These are phyloP conservation scores for Acropora tenuis DNA, from an alignment of 64 coral and sea anemone genomes.

Conservation along the genomic window DNA sequence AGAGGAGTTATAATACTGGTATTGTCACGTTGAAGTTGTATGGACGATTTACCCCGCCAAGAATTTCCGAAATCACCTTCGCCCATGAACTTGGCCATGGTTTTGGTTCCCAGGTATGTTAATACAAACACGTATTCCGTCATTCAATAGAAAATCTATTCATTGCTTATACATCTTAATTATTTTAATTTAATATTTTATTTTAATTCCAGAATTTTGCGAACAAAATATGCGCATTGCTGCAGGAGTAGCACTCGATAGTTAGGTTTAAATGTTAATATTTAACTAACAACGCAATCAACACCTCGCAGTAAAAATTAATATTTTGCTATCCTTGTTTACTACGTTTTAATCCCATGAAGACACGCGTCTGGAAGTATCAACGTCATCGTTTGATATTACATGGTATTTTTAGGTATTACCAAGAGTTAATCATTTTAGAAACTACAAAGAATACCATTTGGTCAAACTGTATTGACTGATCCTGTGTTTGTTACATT, in stretches of 20 bases:
- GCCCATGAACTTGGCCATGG: constrained; percentile 98
- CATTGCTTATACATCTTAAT: background rate
- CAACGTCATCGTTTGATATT: background rate
- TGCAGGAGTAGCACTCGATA: background rate
- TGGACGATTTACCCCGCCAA: constrained; percentile 92
- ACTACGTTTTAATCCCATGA: background rate
- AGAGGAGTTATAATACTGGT: constrained; percentile 91
- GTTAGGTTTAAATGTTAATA: background rate
- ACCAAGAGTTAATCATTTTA: background rate
- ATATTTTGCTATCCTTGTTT: background rate
- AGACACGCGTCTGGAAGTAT: background rate
- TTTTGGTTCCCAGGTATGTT: constrained; percentile 88
- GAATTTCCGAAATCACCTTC: constrained; percentile 95
- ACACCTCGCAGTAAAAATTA: too few relatives aligned
- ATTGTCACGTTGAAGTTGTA: constrained; percentile 88
- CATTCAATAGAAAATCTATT: background rate
- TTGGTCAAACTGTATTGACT: too few relatives aligned
- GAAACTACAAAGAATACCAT: too few relatives aligned
- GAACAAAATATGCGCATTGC: background rate
- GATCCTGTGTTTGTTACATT: too few relatives aligned
- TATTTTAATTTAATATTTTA: background rate
- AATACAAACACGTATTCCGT: background rate
- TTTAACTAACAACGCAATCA: too few relatives aligned
- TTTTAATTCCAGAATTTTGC: background rate
- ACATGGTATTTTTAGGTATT: background rate